A percentile compares a stretch with the other conserved stretches of the same genome.
These are phyloP conservation scores for Peromyscus maniculatus DNA, from an alignment of 2,113 vertebrate genomes.

Conservation along the genomic window DNA sequence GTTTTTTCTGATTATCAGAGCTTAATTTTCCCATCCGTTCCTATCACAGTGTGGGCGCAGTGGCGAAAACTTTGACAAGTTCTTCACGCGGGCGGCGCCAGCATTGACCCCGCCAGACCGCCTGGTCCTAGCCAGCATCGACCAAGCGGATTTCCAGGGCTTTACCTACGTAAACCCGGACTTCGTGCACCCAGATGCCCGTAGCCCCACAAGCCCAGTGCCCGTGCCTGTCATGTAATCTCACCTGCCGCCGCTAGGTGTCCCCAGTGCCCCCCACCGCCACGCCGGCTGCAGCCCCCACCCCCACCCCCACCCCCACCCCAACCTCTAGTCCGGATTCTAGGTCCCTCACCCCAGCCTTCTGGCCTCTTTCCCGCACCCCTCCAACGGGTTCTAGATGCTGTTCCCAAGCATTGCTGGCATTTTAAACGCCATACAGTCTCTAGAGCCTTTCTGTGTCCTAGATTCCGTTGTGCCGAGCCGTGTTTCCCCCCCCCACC, in stretches of 20 bases:
- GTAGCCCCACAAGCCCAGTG: slow-evolving; percentile 77
- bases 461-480: slow-evolving; percentile 51
- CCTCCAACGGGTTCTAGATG: neutral
- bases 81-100: slow-evolving; percentile 93
- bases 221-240: slow-evolving; percentile 80
- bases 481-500: neutral
- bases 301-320: no score
- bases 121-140: slow-evolving; percentile 92
- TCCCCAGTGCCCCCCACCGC: slow-evolving; percentile 34
- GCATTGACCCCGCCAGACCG: slow-evolving; percentile 94
- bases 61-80: slow-evolving; percentile 95
- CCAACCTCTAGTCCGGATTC: neutral
- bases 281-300: neutral
- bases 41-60: slow-evolving; percentile 91
- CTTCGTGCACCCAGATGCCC: slow-evolving; percentile 86
- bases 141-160: slow-evolving; percentile 93
- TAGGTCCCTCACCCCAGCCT: neutral
- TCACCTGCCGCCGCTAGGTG: slow-evolving; percentile 70
- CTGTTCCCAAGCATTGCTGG: neutral
- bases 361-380: neutral
- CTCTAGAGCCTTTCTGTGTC: slow-evolving; percentile 47
- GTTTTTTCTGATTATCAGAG: no score
- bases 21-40: neutral
- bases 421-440: neutral
- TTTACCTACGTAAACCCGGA: slow-evolving; percentile 93